Evolutionary conservation across 2,113 vertebrate genomes (phyloP), one percentile per base, ranked within the genome.

Genomic region (Prunella himalayana): DNA sequence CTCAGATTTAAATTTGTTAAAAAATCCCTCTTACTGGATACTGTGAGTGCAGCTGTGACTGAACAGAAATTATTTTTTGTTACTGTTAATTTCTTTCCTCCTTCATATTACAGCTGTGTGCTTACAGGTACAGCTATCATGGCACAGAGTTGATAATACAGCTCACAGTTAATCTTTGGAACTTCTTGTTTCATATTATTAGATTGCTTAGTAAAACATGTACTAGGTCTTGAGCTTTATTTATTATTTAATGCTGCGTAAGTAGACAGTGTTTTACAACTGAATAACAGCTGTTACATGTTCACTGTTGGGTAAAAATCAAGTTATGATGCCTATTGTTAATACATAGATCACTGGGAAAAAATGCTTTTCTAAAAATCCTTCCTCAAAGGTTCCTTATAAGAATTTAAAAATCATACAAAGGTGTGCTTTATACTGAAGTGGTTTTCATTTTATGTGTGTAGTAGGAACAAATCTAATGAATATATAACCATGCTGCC

Each of bases 111-210:
- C 15, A 61, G 66, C 35, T 72, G 3, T 15, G 57, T 50, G 37
- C 22, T 80, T 84, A 19, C 0, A 61, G 82, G 35, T 51, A 66
- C 41, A 88, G 54, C 66, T 88, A 80, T 30, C n/a, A 54, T 28
- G 45, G 77, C 84, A 63, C 44, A 73, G 82, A 47, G 60, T 56
- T 88, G 69, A 68, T 93, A 92, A 70, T 59, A n/a, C 42, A 90
- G 79, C 69, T 50, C 31, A 14, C 11, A 66, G 82, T 90, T 95
- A 88, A 95, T 94, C 76, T 92, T 87, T 81, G 86, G 88, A 94
- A 88, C 72, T 80, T 92, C 47, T 87, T 93, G 30, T 61, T 96
- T 94, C 54, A 6, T 86, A 45, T 93, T 59, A 37, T 88, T 79
- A 90, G 44, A 94, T 90, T 68, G 86, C 65, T 75, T 83, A 75